Conservation (phyloP, 2,113 vertebrate species). For the Labeo rohita region DNA sequence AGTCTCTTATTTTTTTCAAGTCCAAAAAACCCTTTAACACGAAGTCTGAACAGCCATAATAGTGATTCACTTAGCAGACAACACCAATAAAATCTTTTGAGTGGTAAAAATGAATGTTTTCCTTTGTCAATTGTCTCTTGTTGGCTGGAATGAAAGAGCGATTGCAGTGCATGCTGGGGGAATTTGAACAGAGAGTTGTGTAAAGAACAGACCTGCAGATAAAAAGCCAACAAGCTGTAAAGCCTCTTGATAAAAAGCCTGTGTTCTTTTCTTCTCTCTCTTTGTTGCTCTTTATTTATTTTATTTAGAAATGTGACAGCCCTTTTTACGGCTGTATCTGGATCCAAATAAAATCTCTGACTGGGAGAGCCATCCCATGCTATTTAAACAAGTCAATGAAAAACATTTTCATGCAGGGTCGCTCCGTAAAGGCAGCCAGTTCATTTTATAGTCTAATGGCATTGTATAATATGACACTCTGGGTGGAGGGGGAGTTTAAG, state of each 20-base stretch:
- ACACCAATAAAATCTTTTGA: not conserved
- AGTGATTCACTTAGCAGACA: not conserved
- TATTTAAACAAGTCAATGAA: conserved; percentile 19
- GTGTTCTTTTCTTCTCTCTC: not conserved
- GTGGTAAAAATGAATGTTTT: not conserved
- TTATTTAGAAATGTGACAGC: conserved; percentile 1
- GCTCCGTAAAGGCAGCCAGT: not conserved
- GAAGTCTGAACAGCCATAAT: not conserved
- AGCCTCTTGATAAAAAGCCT: conserved; percentile 1
- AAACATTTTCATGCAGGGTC: not conserved
- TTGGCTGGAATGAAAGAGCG: not conserved
- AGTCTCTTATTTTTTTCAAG: not conserved
- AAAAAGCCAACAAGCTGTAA: conserved; percentile 15
- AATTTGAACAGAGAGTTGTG: conserved; percentile 14
- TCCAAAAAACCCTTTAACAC: no score
- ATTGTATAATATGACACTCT: not conserved
- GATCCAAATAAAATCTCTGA: not conserved
- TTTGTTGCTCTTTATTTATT: conserved; percentile 21
- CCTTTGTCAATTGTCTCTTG: conserved; percentile 3
- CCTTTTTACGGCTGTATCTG: not conserved
- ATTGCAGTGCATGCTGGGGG: conserved; percentile 24
- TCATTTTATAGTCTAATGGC: conserved; percentile 3
- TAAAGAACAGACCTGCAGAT: conserved; percentile 14
- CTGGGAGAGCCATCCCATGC: not conserved
- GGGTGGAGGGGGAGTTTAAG: not conserved